A percentile compares a stretch with the other conserved stretches of the same genome.
These are phyloP conservation scores for Eubasilissa regina DNA, from an alignment of 1,140 invertebrate genomes.

Conservation along the genomic window DNA sequence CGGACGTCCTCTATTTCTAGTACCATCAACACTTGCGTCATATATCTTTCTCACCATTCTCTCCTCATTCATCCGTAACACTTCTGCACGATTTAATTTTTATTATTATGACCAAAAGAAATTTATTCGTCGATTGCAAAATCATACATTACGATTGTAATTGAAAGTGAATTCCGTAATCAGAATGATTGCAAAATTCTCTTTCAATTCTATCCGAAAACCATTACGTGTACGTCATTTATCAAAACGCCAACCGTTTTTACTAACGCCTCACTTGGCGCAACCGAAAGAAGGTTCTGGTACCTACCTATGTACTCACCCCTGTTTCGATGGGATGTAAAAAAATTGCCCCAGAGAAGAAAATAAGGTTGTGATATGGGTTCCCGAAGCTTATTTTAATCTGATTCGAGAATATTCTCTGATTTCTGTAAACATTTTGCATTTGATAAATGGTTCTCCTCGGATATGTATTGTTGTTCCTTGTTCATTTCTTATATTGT, in stretches of 20 bases:
- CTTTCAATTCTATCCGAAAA: slow-evolving; percentile 33
- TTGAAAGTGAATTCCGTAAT: slow-evolving; percentile 42
- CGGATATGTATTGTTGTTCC: slow-evolving; percentile 28
- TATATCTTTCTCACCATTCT: too few species aligned
- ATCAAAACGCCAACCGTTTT: slow-evolving; percentile 50
- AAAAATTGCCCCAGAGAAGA: slow-evolving; percentile 18
- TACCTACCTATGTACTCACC: neutral
- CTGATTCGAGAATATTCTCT: slow-evolving; percentile 33
- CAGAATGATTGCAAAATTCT: slow-evolving; percentile 38
- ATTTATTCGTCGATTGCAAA: neutral
- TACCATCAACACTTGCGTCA: too few species aligned
- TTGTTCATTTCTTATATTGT: slow-evolving; percentile 12
- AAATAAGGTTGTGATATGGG: slow-evolving; percentile 48
- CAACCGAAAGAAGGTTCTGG: neutral
- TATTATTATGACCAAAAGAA: too few species aligned
- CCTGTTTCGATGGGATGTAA: neutral
- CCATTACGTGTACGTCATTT: slow-evolving; percentile 48
- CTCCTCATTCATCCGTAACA: too few species aligned
- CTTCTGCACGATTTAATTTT: too few species aligned
- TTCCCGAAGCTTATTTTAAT: slow-evolving; percentile 39
- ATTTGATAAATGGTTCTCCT: slow-evolving; percentile 48
- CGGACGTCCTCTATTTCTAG: too few species aligned
- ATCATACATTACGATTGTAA: slow-evolving; percentile 26
- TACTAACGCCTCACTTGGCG: slow-evolving; percentile 41
- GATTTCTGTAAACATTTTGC: slow-evolving; percentile 47